Base-by-base conservation (phyloP, 2,888 invertebrate species). In the Electrophaes corylata region DNA sequence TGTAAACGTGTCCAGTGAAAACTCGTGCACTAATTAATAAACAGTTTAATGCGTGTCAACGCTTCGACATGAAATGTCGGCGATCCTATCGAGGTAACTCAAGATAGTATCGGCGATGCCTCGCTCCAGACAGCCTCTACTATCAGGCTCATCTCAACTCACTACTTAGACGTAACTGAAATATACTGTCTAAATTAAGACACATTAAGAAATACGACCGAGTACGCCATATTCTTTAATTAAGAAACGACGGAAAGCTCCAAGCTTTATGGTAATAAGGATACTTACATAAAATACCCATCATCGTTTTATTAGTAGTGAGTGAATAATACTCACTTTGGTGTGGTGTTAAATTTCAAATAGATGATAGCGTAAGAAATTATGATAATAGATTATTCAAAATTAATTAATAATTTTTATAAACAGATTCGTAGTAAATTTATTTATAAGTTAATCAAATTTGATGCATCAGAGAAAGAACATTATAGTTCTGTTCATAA, bases 161-260 rank as follows among this genome's bases (percentile, higher is more conserved):
- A 71, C 73, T 75, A 75, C 70, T 76, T 72, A 76, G 72, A 66
- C 70, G 71, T 73, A 73, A 74, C 76, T 79, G 71, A 80, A 80
- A 78, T 81, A 77, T 78, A 76, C 75, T 75, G 75, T 72, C 75
- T 73, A 78, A 79, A 84, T 84, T 76, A 79, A 82, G 77, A 76
- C 65, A 68, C 76, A 73, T 77, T 73, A 71, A 76, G 71, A 75
- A 76, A 75, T 71, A 72, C 68, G 67, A 65, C 67, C 57, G 62
- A 66, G 65, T 65, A 71, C 69, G 58, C 66, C 63, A 63, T 70
- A 72, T 65, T 67, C 71, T 73, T 76, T 79, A 79, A 83, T 83
- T 81, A 79, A 81, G 76, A 70, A 65, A 72, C 64, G 65, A 65
- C 59, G 62, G 61, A 63, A 62, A 69, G 64, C 67, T 59, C 64